Percentiles rank a stretch among this genome's conserved stretches.
Conservation (phyloP, 2,113 vertebrate genomes). For the Bambusicola thoracicus region DNA sequence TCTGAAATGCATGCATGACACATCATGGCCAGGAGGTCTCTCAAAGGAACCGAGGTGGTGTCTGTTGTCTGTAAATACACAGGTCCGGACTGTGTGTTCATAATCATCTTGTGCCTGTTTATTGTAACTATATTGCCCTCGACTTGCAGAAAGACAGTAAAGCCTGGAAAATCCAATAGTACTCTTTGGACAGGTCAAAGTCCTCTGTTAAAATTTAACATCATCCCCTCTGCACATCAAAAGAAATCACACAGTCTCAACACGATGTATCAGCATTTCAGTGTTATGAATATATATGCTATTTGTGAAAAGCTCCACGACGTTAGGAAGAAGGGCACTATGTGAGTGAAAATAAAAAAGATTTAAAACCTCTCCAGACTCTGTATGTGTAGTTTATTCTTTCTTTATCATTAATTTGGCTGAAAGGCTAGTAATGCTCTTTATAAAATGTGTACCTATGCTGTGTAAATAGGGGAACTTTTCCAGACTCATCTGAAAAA, state of each 20-base stretch:
- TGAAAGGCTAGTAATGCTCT: neutral
- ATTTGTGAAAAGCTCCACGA: neutral
- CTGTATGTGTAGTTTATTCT: neutral
- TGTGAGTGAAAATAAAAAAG: neutral
- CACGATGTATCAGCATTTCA: neutral
- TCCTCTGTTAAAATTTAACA: neutral
- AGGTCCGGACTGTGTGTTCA: neutral
- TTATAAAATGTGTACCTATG: neutral
- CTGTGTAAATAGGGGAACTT: neutral
- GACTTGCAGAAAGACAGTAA: neutral
- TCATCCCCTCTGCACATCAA: neutral
- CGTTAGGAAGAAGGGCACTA: neutral
- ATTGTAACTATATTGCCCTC: neutral
- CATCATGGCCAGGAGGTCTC: neutral
- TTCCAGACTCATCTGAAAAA: neutral
- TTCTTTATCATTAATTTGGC: neutral
- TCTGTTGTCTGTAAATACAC: neutral
- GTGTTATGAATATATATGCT: neutral
- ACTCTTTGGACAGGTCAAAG: neutral
- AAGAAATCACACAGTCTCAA: neutral
- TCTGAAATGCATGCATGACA: neutral
- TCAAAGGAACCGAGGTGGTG: neutral
- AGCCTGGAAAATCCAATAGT: neutral
- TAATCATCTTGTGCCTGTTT: neutral
- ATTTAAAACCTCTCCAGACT: neutral